Conservation (phyloP, 2,888 invertebrate genomes). For the Metopia argyrocephala region DNA sequence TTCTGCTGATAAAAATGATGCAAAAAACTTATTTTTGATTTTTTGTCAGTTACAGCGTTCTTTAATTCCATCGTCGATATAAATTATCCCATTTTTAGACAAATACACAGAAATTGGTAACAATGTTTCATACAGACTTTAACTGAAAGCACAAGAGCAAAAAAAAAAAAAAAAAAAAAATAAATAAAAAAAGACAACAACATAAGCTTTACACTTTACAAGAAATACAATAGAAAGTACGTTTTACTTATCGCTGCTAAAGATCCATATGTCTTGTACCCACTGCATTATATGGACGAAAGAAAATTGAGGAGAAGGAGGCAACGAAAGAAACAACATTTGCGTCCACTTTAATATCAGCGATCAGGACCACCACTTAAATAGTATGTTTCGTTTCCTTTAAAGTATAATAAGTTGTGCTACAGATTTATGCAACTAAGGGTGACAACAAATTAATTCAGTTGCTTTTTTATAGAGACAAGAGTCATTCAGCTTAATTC, state of each 20-base stretch:
- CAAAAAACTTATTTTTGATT: too few species aligned
- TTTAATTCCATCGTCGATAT: too few species aligned
- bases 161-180: conserved; percentile 1
- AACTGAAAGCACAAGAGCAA: conserved; percentile 36
- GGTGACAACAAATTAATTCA: conserved; percentile 79
- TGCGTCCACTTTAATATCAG: conserved; percentile 31
- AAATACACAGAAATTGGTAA: too few species aligned
- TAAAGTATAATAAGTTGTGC: conserved; percentile 53
- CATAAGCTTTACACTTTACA: conserved; percentile 56
- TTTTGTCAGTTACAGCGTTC: too few species aligned
- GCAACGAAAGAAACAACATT: neutral
- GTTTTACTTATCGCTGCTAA: conserved; percentile 20
- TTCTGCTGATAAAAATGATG: too few species aligned
- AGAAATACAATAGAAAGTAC: conserved; percentile 10
- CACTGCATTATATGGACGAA: neutral
- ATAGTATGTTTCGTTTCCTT: conserved; percentile 50
- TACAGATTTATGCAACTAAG: conserved; percentile 71
- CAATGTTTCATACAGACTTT: too few species aligned
- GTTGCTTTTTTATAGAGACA: conserved; percentile 59
- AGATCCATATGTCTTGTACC: neutral
- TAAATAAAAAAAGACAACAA: conserved; percentile 11
- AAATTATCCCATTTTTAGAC: too few species aligned
- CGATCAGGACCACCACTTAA: conserved; percentile 59
- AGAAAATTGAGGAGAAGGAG: neutral
- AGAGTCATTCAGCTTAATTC: conserved; percentile 30